Base-by-base conservation (phyloP, 2,888 invertebrate genomes). In the Hedya salicella region DNA sequence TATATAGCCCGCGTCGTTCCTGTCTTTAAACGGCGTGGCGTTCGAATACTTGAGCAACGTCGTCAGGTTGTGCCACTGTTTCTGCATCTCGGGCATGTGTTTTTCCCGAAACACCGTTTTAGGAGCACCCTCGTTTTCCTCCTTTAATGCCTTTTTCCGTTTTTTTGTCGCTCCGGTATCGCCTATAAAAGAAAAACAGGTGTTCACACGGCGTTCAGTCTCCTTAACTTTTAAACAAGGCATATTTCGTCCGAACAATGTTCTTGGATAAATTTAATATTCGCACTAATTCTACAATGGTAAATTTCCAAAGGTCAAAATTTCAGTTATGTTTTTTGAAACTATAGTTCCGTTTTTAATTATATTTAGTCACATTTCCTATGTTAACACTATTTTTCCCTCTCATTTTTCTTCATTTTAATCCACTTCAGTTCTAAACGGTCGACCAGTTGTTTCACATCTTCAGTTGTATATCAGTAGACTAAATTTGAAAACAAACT, bases 101-200 rank as follows among this genome's bases (percentile, higher is more conserved):
- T 85, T 86, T 75, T 85, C 85, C 66, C 83, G 81, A 67, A 79
- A 81, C 42, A 74, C 72, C 68, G 76, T 60, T 62, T 80, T 82
- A 77, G 73, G 74, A 68, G 78, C 71, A 56, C 76, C 78, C 69
- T 76, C 82, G 70, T 67, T 75, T 78, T 85, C 87, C 70, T 79
- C 84, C 76, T 83, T 86, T 72, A 86, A 73, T 67, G 80, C 74
- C 75, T 76, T 80, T 81, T 86, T 87, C 70, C 76, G 79, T 79
- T 82, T 88, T 85, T 88, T 88, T 74, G 81, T 75, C 73, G 83
- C 83, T 80, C 88, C 82, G 77, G 83, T 82, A 71, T 79, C 80
- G 86, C 91, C 91, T 91, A 91, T 88, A 91, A 91, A 91, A 91
- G 90, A 91, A 91, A 90, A 89, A 86, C 75, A 85, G 82, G 80